Evolutionary conservation across 1,140 invertebrate species (phyloP), one percentile per base, ranked within the genome.

Genomic region (Bombus fervidus): DNA sequence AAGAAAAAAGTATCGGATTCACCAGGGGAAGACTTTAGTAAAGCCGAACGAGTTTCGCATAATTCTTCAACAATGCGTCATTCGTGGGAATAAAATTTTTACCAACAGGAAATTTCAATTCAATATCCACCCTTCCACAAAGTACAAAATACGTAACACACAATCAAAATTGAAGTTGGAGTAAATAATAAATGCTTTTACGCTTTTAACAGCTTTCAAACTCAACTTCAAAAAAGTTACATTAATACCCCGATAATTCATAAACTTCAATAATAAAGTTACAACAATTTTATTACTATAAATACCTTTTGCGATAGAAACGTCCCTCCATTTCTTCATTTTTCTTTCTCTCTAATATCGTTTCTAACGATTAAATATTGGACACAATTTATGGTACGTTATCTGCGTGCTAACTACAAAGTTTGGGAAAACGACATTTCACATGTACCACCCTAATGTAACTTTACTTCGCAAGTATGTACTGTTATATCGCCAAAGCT

Each of bases 31-130:
- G 76, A 72, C 18, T 68, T 71, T 34, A 34, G 25, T 6, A 78
- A 64, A 57, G 53, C 34, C 62, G 79, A 64, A 87, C 77, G 82
- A 81, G 62, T 47, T 41, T 71, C 71, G 75, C 78, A 87, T 89
- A 87, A 87, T 89, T 87, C 64, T 43, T 57, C 66, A n/a, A 76
- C 69, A 74, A 84, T 72, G 34, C 66, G 68, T 34, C 66, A 68
- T 80, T 83, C 71, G 79, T 57, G 71, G 80, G 83, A 88, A 89
- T 89, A 25, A 39, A 22, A 88, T 83, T 89, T 53, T 79, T 43
- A n/a, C n/a, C 34, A 43, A 25, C 66, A 64, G n/a, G n/a, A 39
- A 78, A 69, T 82, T 74, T 75, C 71, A n/a, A 82, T 64, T 75
- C 57, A 12, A 82, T 64, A 62, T 53, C 80, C 22, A 12, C 18